Conservation (phyloP, 2,113 vertebrate genomes). For the Tetrax tetrax region DNA sequence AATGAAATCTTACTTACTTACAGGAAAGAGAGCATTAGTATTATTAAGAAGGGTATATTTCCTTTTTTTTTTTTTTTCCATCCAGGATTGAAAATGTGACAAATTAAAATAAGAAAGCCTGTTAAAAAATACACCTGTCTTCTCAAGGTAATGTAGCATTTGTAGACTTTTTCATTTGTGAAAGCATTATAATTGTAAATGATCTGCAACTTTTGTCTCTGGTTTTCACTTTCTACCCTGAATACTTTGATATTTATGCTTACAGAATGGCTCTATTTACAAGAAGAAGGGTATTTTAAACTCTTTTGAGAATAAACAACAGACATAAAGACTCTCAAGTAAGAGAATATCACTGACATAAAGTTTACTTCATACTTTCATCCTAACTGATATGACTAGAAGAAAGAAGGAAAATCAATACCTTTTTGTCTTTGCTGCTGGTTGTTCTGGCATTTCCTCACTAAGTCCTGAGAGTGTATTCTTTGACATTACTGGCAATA, state of each 20-base stretch:
- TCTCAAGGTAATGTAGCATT: neutral
- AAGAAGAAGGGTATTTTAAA: neutral
- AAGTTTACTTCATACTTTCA: neutral
- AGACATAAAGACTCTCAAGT: neutral
- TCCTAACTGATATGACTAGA: neutral
- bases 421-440: slow-evolving; percentile 72
- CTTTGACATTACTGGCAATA: slow-evolving; percentile 63
- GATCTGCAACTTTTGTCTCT: neutral
- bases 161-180: neutral
- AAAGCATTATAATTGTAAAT: neutral
- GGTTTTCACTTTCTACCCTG: neutral
- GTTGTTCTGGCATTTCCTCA: slow-evolving; percentile 58
- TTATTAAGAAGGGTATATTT: neutral
- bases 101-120: neutral
- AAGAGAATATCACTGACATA: neutral
- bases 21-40: neutral
- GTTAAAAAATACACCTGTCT: neutral
- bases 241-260: neutral
- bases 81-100: neutral
- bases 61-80: neutral
- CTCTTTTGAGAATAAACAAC: neutral
- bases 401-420: slow-evolving; percentile 43
- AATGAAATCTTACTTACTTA: neutral
- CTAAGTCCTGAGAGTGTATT: slow-evolving; percentile 69
- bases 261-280: neutral